Evolutionary conservation across 2,888 invertebrate genomes (phyloP), one percentile per base, ranked within the genome.

Genomic region (Agrotis ipsilon): DNA sequence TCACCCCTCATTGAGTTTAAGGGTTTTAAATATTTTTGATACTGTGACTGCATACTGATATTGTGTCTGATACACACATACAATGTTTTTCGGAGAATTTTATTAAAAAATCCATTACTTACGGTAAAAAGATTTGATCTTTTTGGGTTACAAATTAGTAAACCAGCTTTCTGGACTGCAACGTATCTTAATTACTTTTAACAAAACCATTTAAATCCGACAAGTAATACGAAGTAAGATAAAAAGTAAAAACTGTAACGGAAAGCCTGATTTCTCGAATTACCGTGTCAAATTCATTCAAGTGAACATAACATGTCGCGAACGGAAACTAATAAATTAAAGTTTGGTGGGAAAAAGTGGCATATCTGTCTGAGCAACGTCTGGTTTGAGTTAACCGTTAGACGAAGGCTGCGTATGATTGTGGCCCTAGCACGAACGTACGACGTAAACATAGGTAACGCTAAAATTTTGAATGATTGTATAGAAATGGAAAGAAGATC

Each of bases 241-340:
- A 43, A 43, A 62, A 14, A 54, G 39, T 39, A 6, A 63, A 72
- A 55, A 72, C 7, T 51, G 39, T 24, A 65, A 63, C 66, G 63
- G 59, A 80, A 67, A 70, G 32, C 63, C n/a, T 45, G 27, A 57
- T 64, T 66, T 66, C 55, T 57, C 24, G 11, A 49, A 68, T 78
- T n/a, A 32, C 27, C 21, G 61, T 68, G 76, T 70, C 67, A 62
- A 72, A 65, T 6, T 27, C 62, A 49, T 69, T 63, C 27, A 32
- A 39, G 39, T 39, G 39, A 39, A 69, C 19, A 64, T 71, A 75
- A 51, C 51, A 55, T 43, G 39, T 65, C 58, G 21, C 59, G 58
- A 57, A 64, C 74, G 71, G 76, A 80, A 72, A 52, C 48, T 54
- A 48, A 72, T 68, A 62, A 71, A 78, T 72, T 60, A 62, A 75